Evolutionary conservation across 2,797 vertebrate species (phyloP).

Genomic region (Podarcis lilfordi): DNA sequence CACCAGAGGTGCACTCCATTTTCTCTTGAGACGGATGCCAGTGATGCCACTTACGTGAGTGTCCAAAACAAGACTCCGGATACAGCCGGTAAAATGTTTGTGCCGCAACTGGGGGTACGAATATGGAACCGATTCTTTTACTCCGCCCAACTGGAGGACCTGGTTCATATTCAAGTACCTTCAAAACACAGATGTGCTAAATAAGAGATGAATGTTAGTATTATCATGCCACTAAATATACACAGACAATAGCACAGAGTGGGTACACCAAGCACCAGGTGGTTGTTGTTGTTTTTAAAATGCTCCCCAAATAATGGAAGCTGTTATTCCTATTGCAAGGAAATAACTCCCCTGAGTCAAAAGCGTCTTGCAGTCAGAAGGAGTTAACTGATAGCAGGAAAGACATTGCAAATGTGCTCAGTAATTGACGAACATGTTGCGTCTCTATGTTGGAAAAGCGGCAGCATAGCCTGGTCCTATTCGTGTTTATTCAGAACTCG

Average conservation of each 20-base stretch:
- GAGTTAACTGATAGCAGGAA: neutral
- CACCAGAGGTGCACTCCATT: too few relatives aligned
- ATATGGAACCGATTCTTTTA: constrained; percentile 87
- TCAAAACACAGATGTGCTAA: constrained; percentile 45
- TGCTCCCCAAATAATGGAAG: neutral
- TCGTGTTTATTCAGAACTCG: neutral
- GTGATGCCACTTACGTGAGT: constrained; percentile 83
- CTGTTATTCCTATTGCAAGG: neutral
- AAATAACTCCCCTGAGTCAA: neutral
- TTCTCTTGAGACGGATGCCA: too few relatives aligned
- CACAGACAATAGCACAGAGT: neutral
- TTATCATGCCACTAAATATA: constrained; percentile 12
- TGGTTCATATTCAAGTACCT: constrained; percentile 87
- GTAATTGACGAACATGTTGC: neutral
- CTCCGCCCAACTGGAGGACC: constrained; percentile 89
- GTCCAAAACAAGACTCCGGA: constrained; percentile 88
- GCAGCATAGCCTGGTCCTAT: neutral
- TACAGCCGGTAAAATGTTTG: constrained; percentile 90
- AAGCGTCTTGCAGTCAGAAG: neutral
- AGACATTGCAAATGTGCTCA: neutral
- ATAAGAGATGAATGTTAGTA: neutral
- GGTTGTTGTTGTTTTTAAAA: neutral
- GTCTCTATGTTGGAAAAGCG: neutral
- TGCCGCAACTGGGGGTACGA: constrained; percentile 86
- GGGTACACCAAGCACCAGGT: neutral